Evolutionary conservation across 2,888 invertebrate genomes (phyloP).

Genomic region (Lymantria monacha): DNA sequence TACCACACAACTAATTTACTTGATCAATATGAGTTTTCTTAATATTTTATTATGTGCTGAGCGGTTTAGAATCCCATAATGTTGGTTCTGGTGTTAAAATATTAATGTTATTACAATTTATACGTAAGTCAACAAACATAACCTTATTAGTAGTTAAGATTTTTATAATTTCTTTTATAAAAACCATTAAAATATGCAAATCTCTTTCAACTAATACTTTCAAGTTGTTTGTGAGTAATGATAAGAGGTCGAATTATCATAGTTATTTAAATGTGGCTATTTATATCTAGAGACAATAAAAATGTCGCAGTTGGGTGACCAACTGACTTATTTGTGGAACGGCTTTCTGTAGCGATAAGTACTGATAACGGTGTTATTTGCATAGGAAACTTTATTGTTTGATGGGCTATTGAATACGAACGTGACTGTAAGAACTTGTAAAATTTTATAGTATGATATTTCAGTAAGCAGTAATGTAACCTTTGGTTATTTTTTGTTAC

Average conservation of each 20-base stretch:
- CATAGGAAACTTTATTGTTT: constrained; percentile 7
- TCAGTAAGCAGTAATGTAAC: background rate
- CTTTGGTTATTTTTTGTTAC: background rate
- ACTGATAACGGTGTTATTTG: constrained; percentile 5
- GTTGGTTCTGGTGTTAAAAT: too few species aligned
- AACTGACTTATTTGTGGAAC: constrained; percentile 28
- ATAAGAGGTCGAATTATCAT: constrained; percentile 4
- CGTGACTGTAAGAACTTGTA: background rate
- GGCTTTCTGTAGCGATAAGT: constrained; percentile 15
- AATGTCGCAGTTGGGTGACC: constrained; percentile 21
- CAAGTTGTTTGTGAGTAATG: background rate
- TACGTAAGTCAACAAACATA: too few species aligned
- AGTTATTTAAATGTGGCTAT: constrained; percentile 7
- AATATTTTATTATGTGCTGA: too few species aligned
- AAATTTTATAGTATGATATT: background rate
- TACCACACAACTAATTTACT: too few species aligned
- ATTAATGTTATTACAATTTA: too few species aligned
- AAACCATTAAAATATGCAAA: too few species aligned
- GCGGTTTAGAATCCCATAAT: too few species aligned
- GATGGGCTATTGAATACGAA: constrained; percentile 2
- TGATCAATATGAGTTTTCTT: too few species aligned
- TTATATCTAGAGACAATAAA: constrained; percentile 22
- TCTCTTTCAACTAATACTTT: too few species aligned
- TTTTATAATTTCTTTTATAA: too few species aligned
- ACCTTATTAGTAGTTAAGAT: too few species aligned